phyloP scores from a whole-genome alignment of 2,888 invertebrate genomes.

The Therioaphis trifolii region DNA sequence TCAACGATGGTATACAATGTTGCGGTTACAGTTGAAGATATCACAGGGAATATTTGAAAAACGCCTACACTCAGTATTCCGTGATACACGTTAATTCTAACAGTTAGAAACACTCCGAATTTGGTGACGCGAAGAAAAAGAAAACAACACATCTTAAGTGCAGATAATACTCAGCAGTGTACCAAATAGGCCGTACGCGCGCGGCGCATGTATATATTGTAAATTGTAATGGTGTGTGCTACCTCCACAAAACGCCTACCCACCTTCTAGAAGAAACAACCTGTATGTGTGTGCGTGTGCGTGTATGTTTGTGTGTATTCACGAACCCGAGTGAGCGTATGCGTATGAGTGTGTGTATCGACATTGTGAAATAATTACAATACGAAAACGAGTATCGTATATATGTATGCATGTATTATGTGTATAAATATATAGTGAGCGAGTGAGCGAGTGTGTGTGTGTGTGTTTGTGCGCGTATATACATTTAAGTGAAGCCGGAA shows the following conservation, averaged over 20 bases:
- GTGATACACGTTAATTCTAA: neutral
- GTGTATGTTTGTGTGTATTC: no score
- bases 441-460: no score
- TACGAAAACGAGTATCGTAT: conserved; percentile 15
- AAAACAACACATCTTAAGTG: conserved; percentile 44
- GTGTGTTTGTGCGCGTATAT: no score
- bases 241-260: conserved; percentile 61
- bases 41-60: neutral
- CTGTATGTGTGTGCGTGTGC: conserved; percentile 15
- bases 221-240: conserved; percentile 19
- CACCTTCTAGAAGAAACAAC: conserved; percentile 19
- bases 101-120: conserved; percentile 18
- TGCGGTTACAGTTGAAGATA: neutral
- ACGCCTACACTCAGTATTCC: conserved; percentile 28
- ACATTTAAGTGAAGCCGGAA: no score
- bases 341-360: conserved; percentile 23
- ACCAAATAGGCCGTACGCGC: conserved; percentile 47
- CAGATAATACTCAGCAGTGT: conserved; percentile 1
- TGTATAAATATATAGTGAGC: no score
- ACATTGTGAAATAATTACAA: conserved; percentile 59
- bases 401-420: neutral
- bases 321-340: neutral
- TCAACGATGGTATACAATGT: conserved; percentile 22
- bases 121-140: conserved; percentile 12
- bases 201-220: neutral